Evolutionary conservation across 2,888 invertebrate genomes (phyloP).

Genomic region (Phasia obesa): DNA sequence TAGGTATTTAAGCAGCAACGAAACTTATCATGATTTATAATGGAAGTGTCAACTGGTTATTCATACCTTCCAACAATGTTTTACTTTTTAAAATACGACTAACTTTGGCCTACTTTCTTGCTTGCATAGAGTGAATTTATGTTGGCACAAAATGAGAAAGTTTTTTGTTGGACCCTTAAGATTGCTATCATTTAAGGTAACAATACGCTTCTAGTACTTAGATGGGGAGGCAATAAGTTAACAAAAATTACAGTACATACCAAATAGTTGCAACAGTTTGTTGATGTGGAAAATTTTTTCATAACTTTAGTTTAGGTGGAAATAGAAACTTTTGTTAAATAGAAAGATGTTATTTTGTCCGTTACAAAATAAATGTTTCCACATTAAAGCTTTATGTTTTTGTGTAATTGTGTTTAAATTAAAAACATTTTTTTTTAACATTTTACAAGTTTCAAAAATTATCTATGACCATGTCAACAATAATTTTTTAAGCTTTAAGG

Average conservation of each 20-base stretch:
- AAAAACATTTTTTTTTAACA: too few relatives aligned
- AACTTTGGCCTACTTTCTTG: constrained; percentile 53
- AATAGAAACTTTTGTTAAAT: too few relatives aligned
- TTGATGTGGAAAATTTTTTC: constrained; percentile 34
- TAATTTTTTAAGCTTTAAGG: too few relatives aligned
- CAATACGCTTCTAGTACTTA: neutral
- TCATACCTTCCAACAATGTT: constrained; percentile 24
- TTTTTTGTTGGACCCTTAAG: constrained; percentile 17
- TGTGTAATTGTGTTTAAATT: too few relatives aligned
- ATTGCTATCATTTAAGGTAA: neutral
- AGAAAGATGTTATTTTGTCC: too few relatives aligned
- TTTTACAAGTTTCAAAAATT: too few relatives aligned
- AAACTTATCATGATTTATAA: constrained; percentile 59
- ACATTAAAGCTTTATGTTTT: too few relatives aligned
- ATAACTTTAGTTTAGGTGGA: too few relatives aligned
- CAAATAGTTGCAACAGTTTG: constrained; percentile 20
- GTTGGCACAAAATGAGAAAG: constrained; percentile 29
- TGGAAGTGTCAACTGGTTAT: constrained; percentile 50
- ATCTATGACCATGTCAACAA: too few relatives aligned
- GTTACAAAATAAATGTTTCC: too few relatives aligned
- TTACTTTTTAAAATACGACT: constrained; percentile 1
- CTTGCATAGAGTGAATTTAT: constrained; percentile 20
- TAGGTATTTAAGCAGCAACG: constrained; percentile 16
- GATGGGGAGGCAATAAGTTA: neutral
- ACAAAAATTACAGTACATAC: neutral